Percentiles rank a stretch among this genome's conserved stretches.
Evolutionary conservation across 1,140 invertebrate species (phyloP).

Genomic region (Caenorhabditis brenneri): DNA sequence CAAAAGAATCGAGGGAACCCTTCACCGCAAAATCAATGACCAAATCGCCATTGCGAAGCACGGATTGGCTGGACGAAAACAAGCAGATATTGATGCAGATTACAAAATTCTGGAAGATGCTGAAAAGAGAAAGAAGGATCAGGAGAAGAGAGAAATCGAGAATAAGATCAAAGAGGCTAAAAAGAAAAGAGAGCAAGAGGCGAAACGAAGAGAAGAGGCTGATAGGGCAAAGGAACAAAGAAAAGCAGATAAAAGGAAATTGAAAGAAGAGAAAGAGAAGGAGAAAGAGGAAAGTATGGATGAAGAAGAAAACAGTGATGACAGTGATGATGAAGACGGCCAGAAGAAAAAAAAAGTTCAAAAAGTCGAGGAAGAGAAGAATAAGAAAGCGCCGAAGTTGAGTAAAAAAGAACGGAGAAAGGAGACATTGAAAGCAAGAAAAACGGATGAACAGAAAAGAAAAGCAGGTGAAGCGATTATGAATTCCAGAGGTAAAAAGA

Average conservation of each 20-base stretch:
- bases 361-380: not conserved
- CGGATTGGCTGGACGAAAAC: conserved; percentile 50
- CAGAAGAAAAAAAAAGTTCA: not conserved
- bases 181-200: conserved; percentile 16
- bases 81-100: conserved; percentile 45
- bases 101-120: conserved; percentile 49
- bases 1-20: conserved; percentile 43
- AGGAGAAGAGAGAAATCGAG: conserved; percentile 33
- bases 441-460: conserved; percentile 7
- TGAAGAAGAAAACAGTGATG: not conserved
- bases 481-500: conserved; percentile 14
- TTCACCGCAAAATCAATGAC: conserved; percentile 42
- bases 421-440: conserved; percentile 10
- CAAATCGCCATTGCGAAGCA: conserved; percentile 47
- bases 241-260: not conserved
- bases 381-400: not conserved
- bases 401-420: conserved; percentile 18
- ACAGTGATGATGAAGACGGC: not conserved
- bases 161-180: conserved; percentile 34
- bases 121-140: conserved; percentile 47
- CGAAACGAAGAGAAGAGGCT: not conserved
- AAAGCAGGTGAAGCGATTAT: not conserved
- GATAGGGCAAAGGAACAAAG: not conserved
- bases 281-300: not conserved
- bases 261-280: conserved; percentile 1